Percentiles rank a stretch among this genome's conserved stretches.
These are phyloP conservation scores for Anomalospiza imberbis DNA, from an alignment of 2,797 vertebrate species.

Conservation along the genomic window DNA sequence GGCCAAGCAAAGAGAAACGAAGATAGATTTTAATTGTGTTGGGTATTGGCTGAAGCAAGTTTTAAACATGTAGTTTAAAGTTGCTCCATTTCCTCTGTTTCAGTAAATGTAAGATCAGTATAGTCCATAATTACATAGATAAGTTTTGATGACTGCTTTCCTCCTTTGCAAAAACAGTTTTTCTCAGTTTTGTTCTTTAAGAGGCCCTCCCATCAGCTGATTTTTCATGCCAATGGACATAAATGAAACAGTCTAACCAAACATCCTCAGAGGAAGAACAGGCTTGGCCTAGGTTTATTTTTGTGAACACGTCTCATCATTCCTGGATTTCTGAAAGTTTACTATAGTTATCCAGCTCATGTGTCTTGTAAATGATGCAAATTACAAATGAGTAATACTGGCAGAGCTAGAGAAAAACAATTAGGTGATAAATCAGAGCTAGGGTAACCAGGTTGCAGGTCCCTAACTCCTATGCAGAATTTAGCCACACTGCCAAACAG, in stretches of 20 bases:
- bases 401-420: not conserved
- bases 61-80: not conserved
- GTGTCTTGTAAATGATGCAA: not conserved
- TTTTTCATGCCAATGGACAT: not conserved
- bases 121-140: not conserved
- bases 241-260: not conserved
- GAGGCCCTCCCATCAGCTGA: not conserved
- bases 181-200: constrained; percentile 2
- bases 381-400: not conserved
- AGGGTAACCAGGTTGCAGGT: not conserved
- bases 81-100: constrained; percentile 9
- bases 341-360: not conserved
- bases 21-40: not conserved
- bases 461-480: not conserved
- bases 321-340: not conserved
- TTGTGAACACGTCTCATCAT: not conserved
- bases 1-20: not conserved
- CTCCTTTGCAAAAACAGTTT: not conserved
- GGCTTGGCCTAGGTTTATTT: not conserved
- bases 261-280: not conserved
- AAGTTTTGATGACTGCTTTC: not conserved
- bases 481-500: not conserved
- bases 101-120: not conserved
- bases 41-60: not conserved
- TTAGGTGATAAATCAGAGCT: not conserved